Evolutionary conservation across 2,888 invertebrate species (phyloP).

Genomic region (Neoaliturus tenellus): DNA sequence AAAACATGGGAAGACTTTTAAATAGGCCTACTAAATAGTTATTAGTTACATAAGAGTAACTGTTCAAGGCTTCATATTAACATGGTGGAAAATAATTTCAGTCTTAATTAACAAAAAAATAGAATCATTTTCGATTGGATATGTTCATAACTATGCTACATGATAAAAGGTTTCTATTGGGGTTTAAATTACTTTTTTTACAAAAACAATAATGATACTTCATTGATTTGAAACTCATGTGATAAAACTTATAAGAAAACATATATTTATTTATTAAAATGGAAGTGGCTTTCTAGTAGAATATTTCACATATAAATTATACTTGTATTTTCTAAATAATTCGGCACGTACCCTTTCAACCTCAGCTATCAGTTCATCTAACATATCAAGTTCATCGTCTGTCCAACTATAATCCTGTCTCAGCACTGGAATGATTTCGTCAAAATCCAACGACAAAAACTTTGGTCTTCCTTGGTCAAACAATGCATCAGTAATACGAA

Average conservation of each 20-base stretch:
- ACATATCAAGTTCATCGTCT: slow-evolving; percentile 10
- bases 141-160: too few relatives aligned
- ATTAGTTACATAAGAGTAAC: too few relatives aligned
- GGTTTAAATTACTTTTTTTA: too few relatives aligned
- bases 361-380: slow-evolving; percentile 35
- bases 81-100: too few relatives aligned
- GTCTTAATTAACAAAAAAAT: too few relatives aligned
- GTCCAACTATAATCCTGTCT: slow-evolving; percentile 33
- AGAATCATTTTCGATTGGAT: too few relatives aligned
- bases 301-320: slow-evolving; percentile 28
- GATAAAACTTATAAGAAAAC: background rate
- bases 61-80: too few relatives aligned
- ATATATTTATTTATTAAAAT: slow-evolving; percentile 11
- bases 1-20: too few relatives aligned
- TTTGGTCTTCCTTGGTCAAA: slow-evolving; percentile 44
- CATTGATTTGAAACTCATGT: too few relatives aligned
- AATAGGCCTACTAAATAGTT: too few relatives aligned
- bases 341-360: slow-evolving; percentile 34
- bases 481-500: slow-evolving; percentile 26
- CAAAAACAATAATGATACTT: too few relatives aligned
- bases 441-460: slow-evolving; percentile 43
- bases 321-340: slow-evolving; percentile 41
- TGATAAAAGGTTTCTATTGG: too few relatives aligned
- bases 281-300: slow-evolving; percentile 28
- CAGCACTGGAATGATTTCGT: slow-evolving; percentile 25